Evolutionary conservation across 2,797 vertebrate genomes (phyloP), one percentile per base, ranked within the genome.

Genomic region (Miichthys miiuy): DNA sequence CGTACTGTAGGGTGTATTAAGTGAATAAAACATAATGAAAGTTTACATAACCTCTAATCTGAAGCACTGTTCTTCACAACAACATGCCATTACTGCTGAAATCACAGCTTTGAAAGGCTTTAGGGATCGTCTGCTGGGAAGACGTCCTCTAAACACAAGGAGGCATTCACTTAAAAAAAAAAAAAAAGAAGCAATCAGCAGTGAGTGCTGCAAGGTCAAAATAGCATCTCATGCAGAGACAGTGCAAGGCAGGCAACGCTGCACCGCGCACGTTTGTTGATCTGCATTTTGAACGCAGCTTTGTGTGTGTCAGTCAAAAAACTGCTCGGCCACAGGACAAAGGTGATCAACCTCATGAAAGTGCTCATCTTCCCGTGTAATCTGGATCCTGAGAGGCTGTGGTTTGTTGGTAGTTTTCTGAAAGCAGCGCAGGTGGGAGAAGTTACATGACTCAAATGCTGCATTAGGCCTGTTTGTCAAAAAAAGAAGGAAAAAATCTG

Each of bases 251-350:
- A 42, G 34, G 12, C 11, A 11, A 27, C 62, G 1, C 54, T 44
- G 23, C 60, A 11, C 12, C 23, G 52, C 12, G 18, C 48, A 30
- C 10, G 41, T 47, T 42, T 30, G 64, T 67, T 54, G 55, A 75
- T 88, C 38, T 87, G 79, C 71, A 77, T 85, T 88, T 84, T 46
- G 77, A 86, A 87, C 48, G 47, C 42, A 7, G 42, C 75, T 68
- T 17, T 63, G 63, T 82, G 78, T 44, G 47, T n/a, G 42, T 20
- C 25, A 6, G 71, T 75, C 51, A 63, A 27, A 52, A 52, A 67
- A 42, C 13, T 56, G 41, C 47, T 77, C 68, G 16, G 48, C 48
- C 41, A 11, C 68, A 42, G 50, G 50, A 47, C 76, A 52, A 54
- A 82, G 68, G 74, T 75, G 55, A 79, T 50, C 54, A 56, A 3